Conservation (phyloP, 2,113 vertebrate genomes). For the Talpa occidentalis region DNA sequence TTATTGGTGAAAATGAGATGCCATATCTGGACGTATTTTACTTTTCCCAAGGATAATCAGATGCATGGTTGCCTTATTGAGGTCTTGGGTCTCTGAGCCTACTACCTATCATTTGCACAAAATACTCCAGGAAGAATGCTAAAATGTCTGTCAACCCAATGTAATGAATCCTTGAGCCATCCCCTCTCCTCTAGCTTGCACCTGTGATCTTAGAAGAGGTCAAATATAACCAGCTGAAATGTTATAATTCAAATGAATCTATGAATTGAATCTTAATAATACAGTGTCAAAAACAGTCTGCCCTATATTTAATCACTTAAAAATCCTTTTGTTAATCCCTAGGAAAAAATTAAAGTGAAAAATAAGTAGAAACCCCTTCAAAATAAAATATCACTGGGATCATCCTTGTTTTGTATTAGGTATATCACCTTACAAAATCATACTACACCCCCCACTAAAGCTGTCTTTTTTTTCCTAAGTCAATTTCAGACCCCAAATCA, state of each 20-base stretch:
- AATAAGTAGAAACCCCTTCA: not conserved
- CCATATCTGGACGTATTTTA: not conserved
- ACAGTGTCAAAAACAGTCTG: constrained; percentile 16
- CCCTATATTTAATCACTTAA: not conserved
- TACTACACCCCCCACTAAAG: not conserved
- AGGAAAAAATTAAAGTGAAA: not conserved
- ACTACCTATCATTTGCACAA: not conserved
- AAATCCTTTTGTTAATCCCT: not conserved
- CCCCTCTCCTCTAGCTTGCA: not conserved
- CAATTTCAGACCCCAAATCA: not conserved
- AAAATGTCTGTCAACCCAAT: not conserved
- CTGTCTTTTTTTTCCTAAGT: not conserved
- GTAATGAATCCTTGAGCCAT: not conserved
- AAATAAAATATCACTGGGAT: not conserved
- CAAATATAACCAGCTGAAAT: not conserved
- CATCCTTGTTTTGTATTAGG: not conserved
- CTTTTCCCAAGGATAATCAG: not conserved
- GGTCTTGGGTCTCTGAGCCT: not conserved
- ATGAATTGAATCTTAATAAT: constrained; percentile 22
- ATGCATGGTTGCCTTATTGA: not conserved
- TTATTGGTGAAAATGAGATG: not conserved
- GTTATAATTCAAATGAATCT: constrained; percentile 37
- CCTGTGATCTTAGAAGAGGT: not conserved
- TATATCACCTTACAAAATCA: not conserved
- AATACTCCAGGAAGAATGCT: not conserved